Evolutionary conservation across 92 coral and sea anemone species (phyloP).

Genomic region (Umimayanthus kanabou): DNA sequence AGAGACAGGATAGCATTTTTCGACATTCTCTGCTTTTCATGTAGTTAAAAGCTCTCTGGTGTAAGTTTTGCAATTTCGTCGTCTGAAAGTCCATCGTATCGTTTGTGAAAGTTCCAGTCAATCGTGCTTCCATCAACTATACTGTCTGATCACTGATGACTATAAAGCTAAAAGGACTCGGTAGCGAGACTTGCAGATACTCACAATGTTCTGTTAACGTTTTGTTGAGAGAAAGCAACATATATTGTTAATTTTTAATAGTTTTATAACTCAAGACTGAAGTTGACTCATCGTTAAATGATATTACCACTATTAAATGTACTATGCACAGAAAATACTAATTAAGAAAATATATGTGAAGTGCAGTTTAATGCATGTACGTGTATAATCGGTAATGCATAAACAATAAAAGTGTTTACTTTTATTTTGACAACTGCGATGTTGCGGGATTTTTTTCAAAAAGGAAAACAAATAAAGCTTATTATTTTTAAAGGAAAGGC

Average conservation of each 20-base stretch:
- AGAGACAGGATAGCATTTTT: no score
- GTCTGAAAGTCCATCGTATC: no score
- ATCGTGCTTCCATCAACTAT: no score
- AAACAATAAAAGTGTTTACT: constrained; percentile 8
- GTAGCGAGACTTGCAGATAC: no score
- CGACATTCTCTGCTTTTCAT: no score
- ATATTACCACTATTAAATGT: constrained; percentile 19
- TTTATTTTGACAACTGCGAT: not conserved
- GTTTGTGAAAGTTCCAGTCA: no score
- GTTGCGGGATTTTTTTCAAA: constrained; percentile 31
- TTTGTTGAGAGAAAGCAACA: constrained; percentile 22
- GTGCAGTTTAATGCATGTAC: constrained; percentile 17
- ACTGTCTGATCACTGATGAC: no score
- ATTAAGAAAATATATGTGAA: constrained; percentile 11
- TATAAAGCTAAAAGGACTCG: no score
- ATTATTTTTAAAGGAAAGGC: constrained; percentile 31
- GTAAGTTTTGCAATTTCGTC: no score
- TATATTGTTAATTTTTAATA: not conserved
- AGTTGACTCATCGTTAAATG: constrained; percentile 32
- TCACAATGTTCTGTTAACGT: no score
- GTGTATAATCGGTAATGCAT: not conserved
- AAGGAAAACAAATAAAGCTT: constrained; percentile 43
- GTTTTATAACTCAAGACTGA: constrained; percentile 5
- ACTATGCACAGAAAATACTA: constrained; percentile 24
- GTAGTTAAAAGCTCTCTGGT: no score